Conservation (phyloP, 2,113 vertebrate species). For the Phrynosoma blainvillii region DNA sequence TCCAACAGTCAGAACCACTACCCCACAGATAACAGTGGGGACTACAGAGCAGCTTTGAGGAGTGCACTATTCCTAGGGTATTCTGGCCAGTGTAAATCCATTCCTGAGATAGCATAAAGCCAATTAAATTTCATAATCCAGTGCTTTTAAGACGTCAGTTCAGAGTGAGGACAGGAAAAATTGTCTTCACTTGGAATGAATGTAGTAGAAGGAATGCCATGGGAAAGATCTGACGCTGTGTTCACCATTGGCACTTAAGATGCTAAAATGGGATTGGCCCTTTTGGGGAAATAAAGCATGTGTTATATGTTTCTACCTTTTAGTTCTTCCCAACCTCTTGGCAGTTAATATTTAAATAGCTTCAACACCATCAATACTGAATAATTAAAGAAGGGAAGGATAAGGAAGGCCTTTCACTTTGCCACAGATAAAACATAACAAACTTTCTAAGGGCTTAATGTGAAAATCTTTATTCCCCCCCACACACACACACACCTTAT, state of each 20-base stretch:
- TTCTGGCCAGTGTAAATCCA: no score
- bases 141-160: background rate
- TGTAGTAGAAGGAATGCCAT: background rate
- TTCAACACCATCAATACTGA: conserved; percentile 22
- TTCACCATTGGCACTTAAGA: background rate
- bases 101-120: background rate
- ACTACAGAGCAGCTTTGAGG: no score
- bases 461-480: background rate
- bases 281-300: background rate
- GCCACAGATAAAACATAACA: conserved; percentile 4
- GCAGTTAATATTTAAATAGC: conserved; percentile 10
- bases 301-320: background rate
- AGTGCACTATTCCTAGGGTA: no score
- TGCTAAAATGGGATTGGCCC: background rate
- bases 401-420: background rate
- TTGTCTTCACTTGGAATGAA: background rate
- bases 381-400: conserved; percentile 11
- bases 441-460: conserved; percentile 17
- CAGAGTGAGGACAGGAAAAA: background rate
- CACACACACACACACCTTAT: background rate
- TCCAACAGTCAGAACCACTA: no score
- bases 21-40: no score
- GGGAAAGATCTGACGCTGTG: background rate
- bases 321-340: background rate
- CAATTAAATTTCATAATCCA: background rate